Conservation (phyloP, 2,113 vertebrate genomes). For the Bothrops jararaca region DNA sequence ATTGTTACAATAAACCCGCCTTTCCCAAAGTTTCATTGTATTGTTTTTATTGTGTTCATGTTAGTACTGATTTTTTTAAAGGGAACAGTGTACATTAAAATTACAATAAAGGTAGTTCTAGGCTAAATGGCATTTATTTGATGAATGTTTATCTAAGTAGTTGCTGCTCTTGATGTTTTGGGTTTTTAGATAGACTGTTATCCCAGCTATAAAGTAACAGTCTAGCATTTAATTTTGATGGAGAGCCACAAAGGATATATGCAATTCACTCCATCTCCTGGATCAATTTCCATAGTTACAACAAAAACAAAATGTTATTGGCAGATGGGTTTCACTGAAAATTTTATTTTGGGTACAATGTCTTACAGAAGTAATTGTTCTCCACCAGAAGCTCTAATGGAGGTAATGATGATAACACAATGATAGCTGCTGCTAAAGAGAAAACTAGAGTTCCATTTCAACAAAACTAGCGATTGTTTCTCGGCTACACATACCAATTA, state of each 20-base stretch:
- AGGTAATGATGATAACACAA: conserved; percentile 20
- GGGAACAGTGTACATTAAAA: background rate
- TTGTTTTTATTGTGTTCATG: background rate
- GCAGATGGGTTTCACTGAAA: conserved; percentile 27
- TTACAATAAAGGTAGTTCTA: background rate
- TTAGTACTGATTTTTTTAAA: background rate
- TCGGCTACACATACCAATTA: background rate
- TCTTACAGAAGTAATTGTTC: conserved; percentile 6
- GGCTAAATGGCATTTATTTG: conserved; percentile 11
- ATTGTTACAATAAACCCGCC: background rate
- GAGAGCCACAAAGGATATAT: background rate
- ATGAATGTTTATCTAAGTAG: background rate
- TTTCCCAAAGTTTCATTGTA: background rate
- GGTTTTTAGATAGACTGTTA: conserved; percentile 11
- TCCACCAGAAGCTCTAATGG: conserved; percentile 21
- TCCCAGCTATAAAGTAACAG: conserved; percentile 5
- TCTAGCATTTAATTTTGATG: conserved; percentile 4
- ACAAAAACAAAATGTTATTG: conserved; percentile 7
- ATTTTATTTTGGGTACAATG: conserved; percentile 34
- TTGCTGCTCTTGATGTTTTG: conserved; percentile 28
- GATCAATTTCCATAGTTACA: conserved; percentile 24
- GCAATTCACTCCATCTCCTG: conserved; percentile 27
- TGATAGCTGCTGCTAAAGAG: conserved; percentile 5
- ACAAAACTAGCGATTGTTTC: background rate
- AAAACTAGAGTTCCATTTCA: conserved; percentile 22